phyloP scores from a whole-genome alignment of 2,113 vertebrate species.

The Rostratula benghalensis region DNA sequence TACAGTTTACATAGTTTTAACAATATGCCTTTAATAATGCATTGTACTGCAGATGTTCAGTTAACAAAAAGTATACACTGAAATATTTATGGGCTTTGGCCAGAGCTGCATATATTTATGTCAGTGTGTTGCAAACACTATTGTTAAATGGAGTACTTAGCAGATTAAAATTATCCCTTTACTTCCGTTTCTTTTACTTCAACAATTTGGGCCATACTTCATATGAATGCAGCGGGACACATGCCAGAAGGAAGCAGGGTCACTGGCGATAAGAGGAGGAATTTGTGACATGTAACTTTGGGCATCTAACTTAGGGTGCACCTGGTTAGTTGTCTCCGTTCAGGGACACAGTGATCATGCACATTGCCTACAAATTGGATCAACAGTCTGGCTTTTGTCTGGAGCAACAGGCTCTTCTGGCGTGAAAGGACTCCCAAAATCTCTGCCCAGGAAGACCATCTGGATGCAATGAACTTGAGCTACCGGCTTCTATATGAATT shows the following conservation, averaged over 20 bases:
- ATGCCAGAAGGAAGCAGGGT: conserved; percentile 12
- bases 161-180: not conserved
- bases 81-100: conserved; percentile 35
- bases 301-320: not conserved
- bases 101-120: not conserved
- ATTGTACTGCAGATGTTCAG: conserved; percentile 36
- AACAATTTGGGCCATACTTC: not conserved
- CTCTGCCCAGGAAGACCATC: not conserved
- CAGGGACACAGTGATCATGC: not conserved
- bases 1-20: not conserved
- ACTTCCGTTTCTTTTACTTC: conserved; percentile 10
- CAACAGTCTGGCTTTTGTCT: not conserved
- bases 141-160: conserved; percentile 23
- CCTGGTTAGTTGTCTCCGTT: not conserved
- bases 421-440: not conserved
- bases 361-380: not conserved
- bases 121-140: not conserved
- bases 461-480: not conserved
- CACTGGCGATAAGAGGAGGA: not conserved
- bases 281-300: not conserved
- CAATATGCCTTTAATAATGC: conserved; percentile 18
- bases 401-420: not conserved
- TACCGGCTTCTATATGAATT: not conserved
- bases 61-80: conserved; percentile 22
- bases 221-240: not conserved